Evolutionary conservation across 2,888 invertebrate species (phyloP).

Genomic region (Dryococelus australis): DNA sequence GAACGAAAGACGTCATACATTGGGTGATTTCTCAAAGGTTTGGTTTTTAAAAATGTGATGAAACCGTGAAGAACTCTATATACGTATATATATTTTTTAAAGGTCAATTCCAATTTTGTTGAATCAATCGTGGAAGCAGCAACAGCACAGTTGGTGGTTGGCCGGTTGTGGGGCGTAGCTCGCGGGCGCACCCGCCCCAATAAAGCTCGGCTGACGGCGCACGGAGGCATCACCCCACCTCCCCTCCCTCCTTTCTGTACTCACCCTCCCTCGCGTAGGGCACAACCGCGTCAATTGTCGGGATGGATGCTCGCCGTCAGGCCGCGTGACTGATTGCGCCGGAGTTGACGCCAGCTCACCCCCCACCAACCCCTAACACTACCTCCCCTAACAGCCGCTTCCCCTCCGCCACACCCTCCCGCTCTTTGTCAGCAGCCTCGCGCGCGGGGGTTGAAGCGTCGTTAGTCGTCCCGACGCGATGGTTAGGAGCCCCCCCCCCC

Average conservation of each 20-base stretch:
- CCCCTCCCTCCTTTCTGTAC: too few species aligned
- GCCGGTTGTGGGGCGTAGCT: background rate
- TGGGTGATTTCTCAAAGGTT: too few species aligned
- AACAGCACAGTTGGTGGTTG: too few species aligned
- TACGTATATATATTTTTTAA: too few species aligned
- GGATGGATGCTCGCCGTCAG: conserved; percentile 9
- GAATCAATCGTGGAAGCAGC: too few species aligned
- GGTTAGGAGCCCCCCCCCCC: background rate
- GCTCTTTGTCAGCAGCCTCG: background rate
- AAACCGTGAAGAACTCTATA: too few species aligned
- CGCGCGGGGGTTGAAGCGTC: background rate
- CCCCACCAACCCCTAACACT: background rate
- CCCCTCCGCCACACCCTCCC: background rate
- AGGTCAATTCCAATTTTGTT: too few species aligned
- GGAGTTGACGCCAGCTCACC: background rate
- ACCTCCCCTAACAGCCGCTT: background rate
- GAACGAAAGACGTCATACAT: too few species aligned
- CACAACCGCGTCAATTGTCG: background rate
- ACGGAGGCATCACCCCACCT: too few species aligned
- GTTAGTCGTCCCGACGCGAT: background rate
- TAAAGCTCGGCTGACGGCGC: conserved; percentile 11
- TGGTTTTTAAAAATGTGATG: too few species aligned
- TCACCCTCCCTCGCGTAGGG: too few species aligned
- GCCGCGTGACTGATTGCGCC: background rate
- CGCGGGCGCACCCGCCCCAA: background rate